Evolutionary conservation across 2,888 invertebrate species (phyloP), one percentile per base, ranked within the genome.

Genomic region (Sepioteuthis lessoniana): DNA sequence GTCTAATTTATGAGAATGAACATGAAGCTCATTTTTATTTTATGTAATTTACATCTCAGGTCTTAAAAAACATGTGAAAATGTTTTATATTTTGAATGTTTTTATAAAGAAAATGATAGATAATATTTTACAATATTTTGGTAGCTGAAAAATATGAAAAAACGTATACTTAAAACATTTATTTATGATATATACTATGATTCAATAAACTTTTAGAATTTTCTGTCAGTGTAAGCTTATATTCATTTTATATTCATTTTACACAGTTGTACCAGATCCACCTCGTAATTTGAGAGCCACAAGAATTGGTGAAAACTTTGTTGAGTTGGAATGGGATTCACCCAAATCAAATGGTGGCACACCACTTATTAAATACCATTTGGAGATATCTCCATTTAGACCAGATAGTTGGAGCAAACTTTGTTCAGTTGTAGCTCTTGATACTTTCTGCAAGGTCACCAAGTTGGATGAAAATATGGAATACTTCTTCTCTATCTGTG

Each of bases 401-500:
- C 93, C 93, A 47, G 94, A 94, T n/a, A 93, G 93, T 25, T 95
- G 95, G 95, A 91, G 93, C 42, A 94, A 92, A 90, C 90, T 95
- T 28, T 93, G 90, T 35, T 91, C 94, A 31, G 94, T 94, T 90
- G 94, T 93, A n/a, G 92, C 94, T 25, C 94, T 93, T 37, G 94
- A 95, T 91, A 94, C 93, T 7, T 91, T 55, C 28, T 95, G 94
- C 94, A 95, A 95, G 10, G 95, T 96, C 90, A 92, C 93, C 21
- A 94, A 94, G 7, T 95, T 97, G 50, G 95, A 95, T 93, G 95
- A 96, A 16, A 96, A 96, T 93, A 95, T 95, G n/a, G 96, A 98
- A 96, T 99, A 99, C 96, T 98, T 98, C 97, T 98, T 99, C 98
- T 98, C 98, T 95, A 98, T 99, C 37, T 98, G 98, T 96, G 98